Evolutionary conservation across 2,888 invertebrate species (phyloP), one percentile per base, ranked within the genome.

Genomic region (Sesia bembeciformis): DNA sequence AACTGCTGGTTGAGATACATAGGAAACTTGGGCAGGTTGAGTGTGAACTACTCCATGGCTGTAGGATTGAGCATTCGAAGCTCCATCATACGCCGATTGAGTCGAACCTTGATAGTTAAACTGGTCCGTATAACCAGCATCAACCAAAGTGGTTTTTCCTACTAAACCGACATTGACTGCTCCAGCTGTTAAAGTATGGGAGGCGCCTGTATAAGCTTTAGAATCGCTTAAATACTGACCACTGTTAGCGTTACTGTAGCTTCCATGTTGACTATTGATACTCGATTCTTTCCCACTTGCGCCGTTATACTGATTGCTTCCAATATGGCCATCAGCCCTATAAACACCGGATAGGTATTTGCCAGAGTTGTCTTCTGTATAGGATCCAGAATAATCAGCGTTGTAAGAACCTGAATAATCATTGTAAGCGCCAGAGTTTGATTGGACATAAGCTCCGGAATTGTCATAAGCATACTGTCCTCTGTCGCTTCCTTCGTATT

Each of bases 161-260:
- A 90, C 90, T 46, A 90, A 70, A 40, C 84, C 90, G 7, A 89
- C 86, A 61, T 88, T 90, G 0, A 90, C 76, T 41, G 89, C 87
- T 40, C 90, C 90, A 6, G 87, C 87, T 4, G 88, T 83, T 39
- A 90, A 69, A 52, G 81, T 82, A 53, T 90, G 89, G 4, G 85
- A 80, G 0, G 73, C 74, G 4, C 87, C 86, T 43, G 81, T 79
- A 39, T 74, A 76, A 3, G 76, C 81, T 52, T 78, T 81, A 3
- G 74, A 68, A 58, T 78, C 77, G 8, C 68, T 77, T 43, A 85
- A 64, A 57, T 86, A 85, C 54, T 80, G 76, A 4, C 76, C 81
- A 53, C 72, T 71, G 56, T 83, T 79, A 0, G 69, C 72, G 56
- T 69, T 75, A 55, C 78, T 76, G 56, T 85, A 84, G 53, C 70